These are phyloP conservation scores for Hydrocynus forskahlii DNA, from an alignment of 2,797 vertebrate species.

Conservation along the genomic window DNA sequence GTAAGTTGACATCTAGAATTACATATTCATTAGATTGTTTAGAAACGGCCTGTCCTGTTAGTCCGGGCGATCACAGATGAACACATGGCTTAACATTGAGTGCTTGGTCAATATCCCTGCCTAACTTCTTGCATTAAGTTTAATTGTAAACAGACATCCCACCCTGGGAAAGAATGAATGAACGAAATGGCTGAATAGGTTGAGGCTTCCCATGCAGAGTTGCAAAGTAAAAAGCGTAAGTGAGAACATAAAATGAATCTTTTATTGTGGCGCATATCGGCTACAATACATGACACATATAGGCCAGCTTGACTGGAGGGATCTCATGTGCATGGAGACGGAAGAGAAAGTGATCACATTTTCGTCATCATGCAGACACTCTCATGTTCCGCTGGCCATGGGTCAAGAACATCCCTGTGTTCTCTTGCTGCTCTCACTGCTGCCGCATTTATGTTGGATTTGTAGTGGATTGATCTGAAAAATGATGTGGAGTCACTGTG, in stretches of 20 bases:
- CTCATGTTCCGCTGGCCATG: conserved; percentile 44
- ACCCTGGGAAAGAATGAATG: conserved; percentile 36
- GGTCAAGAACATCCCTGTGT: conserved; percentile 44
- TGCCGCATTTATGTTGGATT: conserved; percentile 69
- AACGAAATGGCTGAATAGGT: conserved; percentile 40
- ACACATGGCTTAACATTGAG: conserved; percentile 15
- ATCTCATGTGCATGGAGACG: conserved; percentile 25
- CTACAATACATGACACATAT: conserved; percentile 29
- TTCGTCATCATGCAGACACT: conserved; percentile 36
- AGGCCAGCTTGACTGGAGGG: conserved; percentile 12
- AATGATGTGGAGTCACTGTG: conserved; percentile 68
- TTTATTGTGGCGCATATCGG: conserved; percentile 7
- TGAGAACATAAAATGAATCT: conserved; percentile 8
- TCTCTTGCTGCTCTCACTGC: conserved; percentile 50
- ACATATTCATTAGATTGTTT: conserved; percentile 33
- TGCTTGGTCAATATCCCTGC: conserved; percentile 19
- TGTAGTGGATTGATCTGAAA: conserved; percentile 76
- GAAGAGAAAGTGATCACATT: conserved; percentile 38
- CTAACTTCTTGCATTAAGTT: conserved; percentile 28
- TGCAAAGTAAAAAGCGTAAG: conserved; percentile 27
- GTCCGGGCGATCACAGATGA: conserved; percentile 10
- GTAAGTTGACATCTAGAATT: conserved; percentile 31
- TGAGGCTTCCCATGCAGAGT: conserved; percentile 22
- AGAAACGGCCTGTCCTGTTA: conserved; percentile 4
- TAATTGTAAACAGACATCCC: conserved; percentile 38